Percentiles rank a stretch among this genome's conserved stretches.
Evolutionary conservation across 1,140 invertebrate genomes (phyloP).

Genomic region (Drosophila mayri): DNA sequence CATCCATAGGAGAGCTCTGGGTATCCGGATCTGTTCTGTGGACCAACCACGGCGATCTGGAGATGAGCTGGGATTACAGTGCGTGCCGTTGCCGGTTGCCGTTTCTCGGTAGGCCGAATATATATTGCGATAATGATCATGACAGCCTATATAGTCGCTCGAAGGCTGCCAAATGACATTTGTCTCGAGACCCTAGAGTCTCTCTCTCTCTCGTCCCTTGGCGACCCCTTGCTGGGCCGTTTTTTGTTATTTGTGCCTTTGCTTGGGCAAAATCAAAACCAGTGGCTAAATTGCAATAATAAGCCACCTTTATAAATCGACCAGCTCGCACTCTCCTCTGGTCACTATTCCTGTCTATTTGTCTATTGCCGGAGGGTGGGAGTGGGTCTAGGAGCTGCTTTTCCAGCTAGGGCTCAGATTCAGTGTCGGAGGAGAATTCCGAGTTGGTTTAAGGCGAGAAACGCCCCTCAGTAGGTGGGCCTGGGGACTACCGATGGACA

Average conservation of each 20-base stretch:
- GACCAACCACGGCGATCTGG: slow-evolving; percentile 40
- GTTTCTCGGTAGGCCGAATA: slow-evolving; percentile 62
- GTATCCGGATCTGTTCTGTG: neutral
- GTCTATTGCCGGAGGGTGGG: slow-evolving; percentile 56
- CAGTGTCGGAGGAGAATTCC: slow-evolving; percentile 1
- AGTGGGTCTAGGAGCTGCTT: neutral
- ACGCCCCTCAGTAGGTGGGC: slow-evolving; percentile 81
- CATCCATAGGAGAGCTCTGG: slow-evolving; percentile 25
- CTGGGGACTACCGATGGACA: slow-evolving; percentile 65
- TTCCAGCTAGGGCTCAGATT: neutral
- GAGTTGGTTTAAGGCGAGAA: slow-evolving; percentile 42
- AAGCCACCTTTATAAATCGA: slow-evolving; percentile 84
- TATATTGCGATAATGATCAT: slow-evolving; percentile 85
- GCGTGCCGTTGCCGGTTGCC: slow-evolving; percentile 39
- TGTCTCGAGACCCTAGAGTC: slow-evolving; percentile 49
- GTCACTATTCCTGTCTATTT: slow-evolving; percentile 75
- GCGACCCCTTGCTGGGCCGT: slow-evolving; percentile 25
- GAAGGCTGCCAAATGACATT: slow-evolving; percentile 83
- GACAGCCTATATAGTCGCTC: slow-evolving; percentile 84
- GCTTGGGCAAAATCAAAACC: slow-evolving; percentile 80
- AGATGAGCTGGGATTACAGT: slow-evolving; percentile 59
- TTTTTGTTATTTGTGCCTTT: slow-evolving; percentile 38
- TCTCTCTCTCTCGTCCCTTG: slow-evolving; percentile 38
- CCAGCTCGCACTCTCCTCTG: slow-evolving; percentile 38
- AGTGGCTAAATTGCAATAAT: slow-evolving; percentile 85